Evolutionary conservation across 2,113 vertebrate genomes (phyloP), one percentile per base, ranked within the genome.

Genomic region (Notarius quadriscutis): DNA sequence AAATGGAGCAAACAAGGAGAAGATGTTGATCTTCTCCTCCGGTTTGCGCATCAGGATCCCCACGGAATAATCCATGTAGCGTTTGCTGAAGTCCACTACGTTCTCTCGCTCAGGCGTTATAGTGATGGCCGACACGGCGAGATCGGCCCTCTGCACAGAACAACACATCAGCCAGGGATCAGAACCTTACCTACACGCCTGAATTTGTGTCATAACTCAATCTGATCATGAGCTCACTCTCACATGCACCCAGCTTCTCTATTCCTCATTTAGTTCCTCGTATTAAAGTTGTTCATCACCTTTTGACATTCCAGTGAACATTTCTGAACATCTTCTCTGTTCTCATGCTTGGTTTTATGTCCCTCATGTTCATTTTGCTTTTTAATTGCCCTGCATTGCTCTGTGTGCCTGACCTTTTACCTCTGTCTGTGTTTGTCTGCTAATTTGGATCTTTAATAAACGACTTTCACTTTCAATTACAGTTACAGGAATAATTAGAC

Each of bases 61-160:
- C 14, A 99, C 97, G 0, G 98, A 99, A 91, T 99, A 99, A 93
- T 99, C 98, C 93, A 99, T 96, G 93, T 99, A 99, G 9, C 98
- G 97, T 90, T 99, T 99, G 94, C 97, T 99, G 95, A 99, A 99
- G 93, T 99, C 98, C 74, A 99, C 98, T 0, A 98, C 97, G 0
- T 97, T 99, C 93, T 99, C 98, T 10, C 98, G 90, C 90, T 99
- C 98, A 0, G 98, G 98, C 0, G 98, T 99, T 89, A 99, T 99
- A 74, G 98, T 99, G 91, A 99, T 98, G 84, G 98, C 98, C 0
- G 98, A 98, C 91, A 99, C 96, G 0, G 98, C 98, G 89, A 99
- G 86, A 91, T 99, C 98, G 0, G 98, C 98, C 90, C 95, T 96
- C 98, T 99, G 95, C 34, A 69, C 75, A 87, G 48, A 83, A 62